Base-by-base conservation (phyloP, 2,113 vertebrate species). In the Epinephelus moara region DNA sequence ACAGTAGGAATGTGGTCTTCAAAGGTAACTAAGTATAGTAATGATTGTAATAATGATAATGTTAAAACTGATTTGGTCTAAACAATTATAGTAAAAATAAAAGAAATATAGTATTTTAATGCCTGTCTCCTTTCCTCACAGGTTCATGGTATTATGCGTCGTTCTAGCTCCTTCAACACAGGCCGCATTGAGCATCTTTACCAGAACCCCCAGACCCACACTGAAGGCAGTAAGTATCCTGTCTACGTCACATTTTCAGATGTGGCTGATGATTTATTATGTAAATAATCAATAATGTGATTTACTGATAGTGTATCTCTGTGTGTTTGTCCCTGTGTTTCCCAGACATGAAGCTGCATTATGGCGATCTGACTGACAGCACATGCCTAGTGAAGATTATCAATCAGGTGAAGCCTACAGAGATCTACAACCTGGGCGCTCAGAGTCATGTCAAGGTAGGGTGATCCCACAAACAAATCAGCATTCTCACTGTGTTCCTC, bases 321-420 rank as follows among this genome's bases (percentile, higher is more conserved):
- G 21, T 78, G 8, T 47, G 42, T 17, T 55, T 68, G 3, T 57
- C 1, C 0, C 4, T 1, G 18, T 66, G 15, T 78, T 47, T 87
- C 66, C 91, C 94, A 99, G 98, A 98, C 81, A 99, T 99, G 98
- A 98, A 96, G 91, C 88, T 99, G 87, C 98, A 99, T 88, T 99
- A 99, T 0, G 98, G 98, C 0, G 98, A 99, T 86, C 96, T 99
- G 88, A 99, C 98, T 0, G 98, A 99, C 93, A 99, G 98, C 89
- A 99, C 98, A 4, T 99, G 98, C 92, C 94, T 99, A 55, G 98
- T 99, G 92, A 99, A 99, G 95, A 99, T 99, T 83, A 98, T 99
- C 84, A 99, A 97, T 80, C 93, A 97, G 92, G 97, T 99, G 14
- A 99, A 97, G 59, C 98, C 98, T 0, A 94, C 96, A 0, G 98